A percentile compares a stretch with the other conserved stretches of the same genome.
Evolutionary conservation across 2,797 vertebrate species (phyloP).

Genomic region (Epinephelus awoara): DNA sequence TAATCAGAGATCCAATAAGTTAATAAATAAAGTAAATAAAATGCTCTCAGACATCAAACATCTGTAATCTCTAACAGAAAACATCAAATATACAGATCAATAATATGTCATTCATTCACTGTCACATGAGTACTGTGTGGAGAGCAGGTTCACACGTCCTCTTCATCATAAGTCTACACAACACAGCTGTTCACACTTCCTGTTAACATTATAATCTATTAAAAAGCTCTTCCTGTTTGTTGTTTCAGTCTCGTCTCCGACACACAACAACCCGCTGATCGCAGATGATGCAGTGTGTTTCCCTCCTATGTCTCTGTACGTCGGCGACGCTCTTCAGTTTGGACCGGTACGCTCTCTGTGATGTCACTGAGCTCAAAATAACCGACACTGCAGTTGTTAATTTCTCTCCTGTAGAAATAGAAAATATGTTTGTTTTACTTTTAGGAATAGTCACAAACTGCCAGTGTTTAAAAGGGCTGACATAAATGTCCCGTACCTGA

Average conservation of each 20-base stretch:
- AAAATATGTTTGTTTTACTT: background rate
- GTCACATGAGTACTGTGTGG: no score
- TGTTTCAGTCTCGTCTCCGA: constrained; percentile 88
- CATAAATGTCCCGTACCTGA: constrained; percentile 30
- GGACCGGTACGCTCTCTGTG: constrained; percentile 33
- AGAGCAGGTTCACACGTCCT: no score
- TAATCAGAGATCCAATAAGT: no score
- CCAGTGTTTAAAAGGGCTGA: constrained; percentile 9
- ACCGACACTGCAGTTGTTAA: background rate
- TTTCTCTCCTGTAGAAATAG: background rate
- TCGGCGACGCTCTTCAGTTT: constrained; percentile 80
- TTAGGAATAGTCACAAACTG: no score
- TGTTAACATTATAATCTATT: background rate
- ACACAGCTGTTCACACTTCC: no score
- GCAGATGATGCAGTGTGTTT: constrained; percentile 79
- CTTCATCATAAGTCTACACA: background rate
- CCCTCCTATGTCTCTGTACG: constrained; percentile 78
- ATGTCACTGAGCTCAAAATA: background rate
- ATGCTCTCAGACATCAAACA: no score
- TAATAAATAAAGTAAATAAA: no score
- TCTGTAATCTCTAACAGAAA: no score
- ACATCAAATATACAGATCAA: no score
- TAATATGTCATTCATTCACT: no score
- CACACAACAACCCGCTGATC: constrained; percentile 70
- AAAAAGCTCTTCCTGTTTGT: background rate